Evolutionary conservation across 1,140 invertebrate genomes (phyloP).

Genomic region (Monochamus saltuarius): DNA sequence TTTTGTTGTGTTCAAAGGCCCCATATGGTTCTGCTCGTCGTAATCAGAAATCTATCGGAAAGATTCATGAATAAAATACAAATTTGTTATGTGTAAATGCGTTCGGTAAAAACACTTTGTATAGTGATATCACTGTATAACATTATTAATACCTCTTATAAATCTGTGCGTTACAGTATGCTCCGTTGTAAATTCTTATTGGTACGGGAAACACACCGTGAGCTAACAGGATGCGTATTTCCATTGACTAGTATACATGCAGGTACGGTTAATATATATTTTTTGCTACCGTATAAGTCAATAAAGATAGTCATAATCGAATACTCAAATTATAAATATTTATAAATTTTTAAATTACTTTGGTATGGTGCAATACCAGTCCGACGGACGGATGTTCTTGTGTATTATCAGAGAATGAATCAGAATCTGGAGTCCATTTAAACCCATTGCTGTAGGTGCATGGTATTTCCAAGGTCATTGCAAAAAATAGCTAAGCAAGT

Average conservation of each 20-base stretch:
- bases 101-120: conserved; percentile 20
- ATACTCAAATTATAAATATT: too few species aligned
- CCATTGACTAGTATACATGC: not conserved
- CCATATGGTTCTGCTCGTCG: conserved; percentile 28
- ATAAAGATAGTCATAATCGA: too few species aligned
- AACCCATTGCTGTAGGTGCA: too few species aligned
- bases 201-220: conserved; percentile 20
- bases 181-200: conserved; percentile 19
- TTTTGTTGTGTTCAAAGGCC: conserved; percentile 25
- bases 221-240: conserved; percentile 22
- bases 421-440: too few species aligned
- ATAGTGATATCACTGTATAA: conserved; percentile 25
- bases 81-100: conserved; percentile 39
- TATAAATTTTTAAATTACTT: too few species aligned
- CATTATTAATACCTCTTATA: conserved; percentile 35
- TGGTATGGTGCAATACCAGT: too few species aligned
- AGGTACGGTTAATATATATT: too few species aligned
- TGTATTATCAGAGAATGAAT: too few species aligned
- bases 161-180: conserved; percentile 31
- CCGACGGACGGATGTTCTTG: too few species aligned
- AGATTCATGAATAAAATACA: conserved; percentile 41
- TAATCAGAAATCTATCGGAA: conserved; percentile 38
- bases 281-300: too few species aligned
- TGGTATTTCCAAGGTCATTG: too few species aligned
- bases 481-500: too few species aligned